Percentiles rank a stretch among this genome's conserved stretches.
phyloP scores from a whole-genome alignment of 2,113 vertebrate species.

The Arothron firmamentum region DNA sequence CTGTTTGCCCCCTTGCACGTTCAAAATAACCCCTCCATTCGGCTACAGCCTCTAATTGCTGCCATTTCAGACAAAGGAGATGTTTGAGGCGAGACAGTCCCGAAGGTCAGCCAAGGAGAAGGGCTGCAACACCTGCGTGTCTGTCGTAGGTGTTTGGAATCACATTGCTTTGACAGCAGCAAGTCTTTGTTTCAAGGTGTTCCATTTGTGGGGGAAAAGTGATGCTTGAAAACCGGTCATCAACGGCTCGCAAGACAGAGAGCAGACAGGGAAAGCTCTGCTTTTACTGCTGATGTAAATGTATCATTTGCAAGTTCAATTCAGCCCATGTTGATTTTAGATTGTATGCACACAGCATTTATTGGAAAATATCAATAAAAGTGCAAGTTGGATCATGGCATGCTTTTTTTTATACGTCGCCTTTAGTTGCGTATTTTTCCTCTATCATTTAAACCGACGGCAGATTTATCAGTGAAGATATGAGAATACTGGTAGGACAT shows the following conservation, averaged over 20 bases:
- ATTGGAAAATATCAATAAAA: not conserved
- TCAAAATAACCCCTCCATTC: constrained; percentile 63
- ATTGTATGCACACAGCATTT: constrained; percentile 3
- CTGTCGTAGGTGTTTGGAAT: constrained; percentile 43
- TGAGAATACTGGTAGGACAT: too few relatives aligned
- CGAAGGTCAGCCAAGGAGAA: constrained; percentile 71
- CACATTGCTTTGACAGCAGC: constrained; percentile 48
- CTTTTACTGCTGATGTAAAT: constrained; percentile 26
- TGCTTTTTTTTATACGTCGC: too few relatives aligned
- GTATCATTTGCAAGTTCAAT: constrained; percentile 15
- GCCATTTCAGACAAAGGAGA: constrained; percentile 65
- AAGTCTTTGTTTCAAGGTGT: constrained; percentile 59
- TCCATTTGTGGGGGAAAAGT: constrained; percentile 39
- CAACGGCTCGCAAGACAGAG: constrained; percentile 30
- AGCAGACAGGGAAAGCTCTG: constrained; percentile 8
- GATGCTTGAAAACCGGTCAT: constrained; percentile 46
- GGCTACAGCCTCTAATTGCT: constrained; percentile 69
- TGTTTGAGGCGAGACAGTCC: constrained; percentile 48
- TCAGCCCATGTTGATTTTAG: constrained; percentile 1
- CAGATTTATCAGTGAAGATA: too few relatives aligned
- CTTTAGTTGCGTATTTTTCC: too few relatives aligned
- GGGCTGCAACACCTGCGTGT: constrained; percentile 54
- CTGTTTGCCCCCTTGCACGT: constrained; percentile 48
- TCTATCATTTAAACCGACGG: too few relatives aligned
- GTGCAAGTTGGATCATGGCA: not conserved